Percentiles rank a stretch among this genome's conserved stretches.
Conservation (phyloP, 2,113 vertebrate species). For the Hyaena hyaena region DNA sequence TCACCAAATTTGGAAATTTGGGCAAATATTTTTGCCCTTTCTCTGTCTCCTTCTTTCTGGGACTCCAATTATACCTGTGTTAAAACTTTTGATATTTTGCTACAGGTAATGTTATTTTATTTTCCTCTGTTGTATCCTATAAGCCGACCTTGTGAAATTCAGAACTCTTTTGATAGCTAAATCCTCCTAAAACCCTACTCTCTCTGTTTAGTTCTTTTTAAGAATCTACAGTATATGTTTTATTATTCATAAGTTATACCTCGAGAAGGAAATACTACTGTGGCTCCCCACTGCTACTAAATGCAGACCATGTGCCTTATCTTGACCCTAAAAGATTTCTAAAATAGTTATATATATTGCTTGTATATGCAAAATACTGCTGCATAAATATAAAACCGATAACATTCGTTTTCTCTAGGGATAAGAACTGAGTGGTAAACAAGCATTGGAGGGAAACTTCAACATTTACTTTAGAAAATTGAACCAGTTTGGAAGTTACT, state of each 20-base stretch:
- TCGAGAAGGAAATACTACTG: not conserved
- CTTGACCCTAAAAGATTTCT: not conserved
- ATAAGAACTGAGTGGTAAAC: not conserved
- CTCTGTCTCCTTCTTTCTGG: not conserved
- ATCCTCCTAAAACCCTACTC: not conserved
- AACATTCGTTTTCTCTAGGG: not conserved
- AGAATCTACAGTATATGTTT: not conserved
- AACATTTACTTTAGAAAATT: not conserved
- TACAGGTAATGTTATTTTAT: not conserved
- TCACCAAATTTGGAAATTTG: not conserved
- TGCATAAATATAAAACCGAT: not conserved
- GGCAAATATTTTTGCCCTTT: not conserved
- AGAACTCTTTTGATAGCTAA: not conserved
- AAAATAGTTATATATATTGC: not conserved
- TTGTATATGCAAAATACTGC: not conserved
- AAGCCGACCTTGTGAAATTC: not conserved
- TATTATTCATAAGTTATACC: not conserved
- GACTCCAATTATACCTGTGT: not conserved
- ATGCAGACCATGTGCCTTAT: not conserved
- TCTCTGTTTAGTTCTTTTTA: not conserved
- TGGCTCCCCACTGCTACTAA: not conserved
- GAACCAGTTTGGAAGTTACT: not conserved
- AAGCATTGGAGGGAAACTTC: not conserved
- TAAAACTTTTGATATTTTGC: conserved; percentile 14
- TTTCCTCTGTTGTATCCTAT: not conserved